A percentile compares a stretch with the other conserved stretches of the same genome.
These are phyloP conservation scores for Bombylius discolor DNA, from an alignment of 2,888 invertebrate genomes.

Conservation along the genomic window DNA sequence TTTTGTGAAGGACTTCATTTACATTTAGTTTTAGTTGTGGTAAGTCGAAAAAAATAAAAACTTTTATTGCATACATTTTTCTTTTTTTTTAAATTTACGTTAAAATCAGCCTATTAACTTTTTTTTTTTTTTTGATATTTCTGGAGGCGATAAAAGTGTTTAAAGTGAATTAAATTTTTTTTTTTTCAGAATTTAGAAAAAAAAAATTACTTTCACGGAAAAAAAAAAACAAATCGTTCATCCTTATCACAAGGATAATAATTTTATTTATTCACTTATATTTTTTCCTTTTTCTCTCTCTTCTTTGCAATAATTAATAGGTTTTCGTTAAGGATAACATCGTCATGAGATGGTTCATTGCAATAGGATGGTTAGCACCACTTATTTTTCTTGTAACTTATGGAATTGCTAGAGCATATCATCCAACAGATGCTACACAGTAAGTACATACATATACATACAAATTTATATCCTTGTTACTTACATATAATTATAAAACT, in stretches of 20 bases:
- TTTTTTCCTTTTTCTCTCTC: background rate
- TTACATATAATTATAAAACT: too few species aligned
- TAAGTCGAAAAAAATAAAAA: slow-evolving; percentile 25
- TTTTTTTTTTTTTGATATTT: slow-evolving; percentile 1
- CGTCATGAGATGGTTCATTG: slow-evolving; percentile 54
- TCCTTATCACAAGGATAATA: too few species aligned
- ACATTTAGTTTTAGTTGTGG: slow-evolving; percentile 61
- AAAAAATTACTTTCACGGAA: too few species aligned
- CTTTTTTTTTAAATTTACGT: background rate
- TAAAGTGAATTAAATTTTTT: too few species aligned
- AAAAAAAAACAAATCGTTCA: too few species aligned
- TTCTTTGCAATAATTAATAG: slow-evolving; percentile 23
- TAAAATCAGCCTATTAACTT: too few species aligned
- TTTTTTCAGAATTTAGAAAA: too few species aligned
- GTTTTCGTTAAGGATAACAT: slow-evolving; percentile 60
- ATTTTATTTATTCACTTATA: background rate
- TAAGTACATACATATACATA: slow-evolving; percentile 27
- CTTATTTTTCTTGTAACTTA: slow-evolving; percentile 40
- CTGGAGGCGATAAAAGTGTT: too few species aligned
- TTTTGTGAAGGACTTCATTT: slow-evolving; percentile 67
- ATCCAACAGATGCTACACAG: slow-evolving; percentile 42
- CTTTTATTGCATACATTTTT: too few species aligned
- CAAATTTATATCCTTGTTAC: too few species aligned
- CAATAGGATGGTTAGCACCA: slow-evolving; percentile 55
- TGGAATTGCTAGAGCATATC: slow-evolving; percentile 30